Conservation (phyloP, 2,888 invertebrate genomes). For the Gastrophysa polygoni region DNA sequence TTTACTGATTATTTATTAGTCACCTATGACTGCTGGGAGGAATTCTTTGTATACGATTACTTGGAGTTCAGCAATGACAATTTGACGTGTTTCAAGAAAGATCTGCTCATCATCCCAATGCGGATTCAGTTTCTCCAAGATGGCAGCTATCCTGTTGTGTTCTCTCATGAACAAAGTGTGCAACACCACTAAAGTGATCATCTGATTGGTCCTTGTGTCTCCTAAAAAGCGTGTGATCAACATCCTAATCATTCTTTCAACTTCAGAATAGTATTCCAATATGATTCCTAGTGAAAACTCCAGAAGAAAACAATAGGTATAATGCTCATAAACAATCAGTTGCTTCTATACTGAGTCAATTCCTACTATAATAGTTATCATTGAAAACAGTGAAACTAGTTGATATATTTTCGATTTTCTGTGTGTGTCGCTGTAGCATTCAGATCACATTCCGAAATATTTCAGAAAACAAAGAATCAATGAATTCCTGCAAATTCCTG, state of each 20-base stretch:
- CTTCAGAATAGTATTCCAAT: too few relatives aligned
- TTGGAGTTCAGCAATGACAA: slow-evolving; percentile 78
- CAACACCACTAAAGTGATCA: slow-evolving; percentile 73
- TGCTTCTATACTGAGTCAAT: too few relatives aligned
- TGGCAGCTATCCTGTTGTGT: slow-evolving; percentile 77
- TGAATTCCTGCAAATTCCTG: too few relatives aligned
- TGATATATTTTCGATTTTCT: too few relatives aligned
- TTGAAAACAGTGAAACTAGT: too few relatives aligned
- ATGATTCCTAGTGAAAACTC: too few relatives aligned
- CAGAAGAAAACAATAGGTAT: too few relatives aligned
- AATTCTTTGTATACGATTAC: slow-evolving; percentile 82
- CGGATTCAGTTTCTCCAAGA: slow-evolving; percentile 70
- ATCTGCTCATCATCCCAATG: slow-evolving; percentile 74
- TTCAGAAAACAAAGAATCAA: background rate
- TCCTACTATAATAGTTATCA: too few relatives aligned
- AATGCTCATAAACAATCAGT: too few relatives aligned
- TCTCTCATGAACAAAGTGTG: slow-evolving; percentile 80
- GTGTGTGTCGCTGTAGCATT: slow-evolving; percentile 3
- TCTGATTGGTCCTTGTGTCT: slow-evolving; percentile 78
- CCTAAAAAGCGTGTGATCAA: too few relatives aligned
- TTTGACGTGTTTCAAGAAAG: slow-evolving; percentile 75
- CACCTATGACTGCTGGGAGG: slow-evolving; percentile 77
- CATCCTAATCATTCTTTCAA: too few relatives aligned
- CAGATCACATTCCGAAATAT: background rate
- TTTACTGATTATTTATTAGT: background rate